Percentiles rank a stretch among this genome's conserved stretches.
Conservation (phyloP, 2,888 invertebrate genomes). For the Tenthredo notha region DNA sequence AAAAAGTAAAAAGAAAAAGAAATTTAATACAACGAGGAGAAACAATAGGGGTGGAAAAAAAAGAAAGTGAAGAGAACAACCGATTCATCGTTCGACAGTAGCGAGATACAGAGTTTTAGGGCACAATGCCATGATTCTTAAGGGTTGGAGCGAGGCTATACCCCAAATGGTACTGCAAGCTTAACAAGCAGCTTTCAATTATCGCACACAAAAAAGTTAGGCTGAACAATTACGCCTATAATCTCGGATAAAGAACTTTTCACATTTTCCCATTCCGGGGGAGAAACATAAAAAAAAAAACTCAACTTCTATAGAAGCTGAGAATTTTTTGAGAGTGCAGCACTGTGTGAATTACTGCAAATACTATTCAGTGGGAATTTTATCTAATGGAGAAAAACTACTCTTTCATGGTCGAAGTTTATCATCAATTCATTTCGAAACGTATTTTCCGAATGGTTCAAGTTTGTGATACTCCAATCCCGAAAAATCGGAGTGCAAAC, state of each 20-base stretch:
- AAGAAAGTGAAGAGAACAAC: not conserved
- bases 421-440: not conserved
- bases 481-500: no score
- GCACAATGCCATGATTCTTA: not conserved
- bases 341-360: not conserved
- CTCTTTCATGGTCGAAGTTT: not conserved
- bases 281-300: not conserved
- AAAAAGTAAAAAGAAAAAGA: not conserved
- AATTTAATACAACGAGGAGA: not conserved
- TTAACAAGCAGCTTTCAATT: slow-evolving; percentile 2
- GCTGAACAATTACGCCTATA: slow-evolving; percentile 11
- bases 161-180: not conserved
- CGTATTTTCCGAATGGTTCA: not conserved
- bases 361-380: not conserved
- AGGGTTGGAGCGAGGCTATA: not conserved
- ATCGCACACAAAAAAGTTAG: not conserved
- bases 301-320: not conserved
- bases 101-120: not conserved
- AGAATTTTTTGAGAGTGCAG: not conserved
- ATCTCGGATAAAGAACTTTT: slow-evolving; percentile 26
- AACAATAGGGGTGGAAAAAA: not conserved
- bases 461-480: no score
- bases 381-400: not conserved
- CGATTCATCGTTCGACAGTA: slow-evolving; percentile 29
- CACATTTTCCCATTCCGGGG: not conserved